Conservation (phyloP, 2,797 vertebrate genomes). For the Crenuchus spilurus region DNA sequence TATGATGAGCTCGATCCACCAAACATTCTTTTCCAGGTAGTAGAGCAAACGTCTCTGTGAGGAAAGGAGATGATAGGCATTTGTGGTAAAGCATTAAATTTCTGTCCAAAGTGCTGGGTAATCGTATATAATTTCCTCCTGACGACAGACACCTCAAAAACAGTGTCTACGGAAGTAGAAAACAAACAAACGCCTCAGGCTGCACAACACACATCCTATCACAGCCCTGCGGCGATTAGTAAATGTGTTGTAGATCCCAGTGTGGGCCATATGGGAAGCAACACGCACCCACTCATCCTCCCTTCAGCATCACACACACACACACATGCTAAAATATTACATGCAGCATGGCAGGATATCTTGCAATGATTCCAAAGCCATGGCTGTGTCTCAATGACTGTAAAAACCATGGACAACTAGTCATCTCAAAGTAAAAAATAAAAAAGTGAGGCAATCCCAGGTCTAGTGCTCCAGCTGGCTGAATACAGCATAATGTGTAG, state of each 20-base stretch:
- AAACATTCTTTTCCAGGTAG: not conserved
- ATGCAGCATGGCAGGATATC: not conserved
- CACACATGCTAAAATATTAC: not conserved
- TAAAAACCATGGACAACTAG: no score
- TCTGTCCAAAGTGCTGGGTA: not conserved
- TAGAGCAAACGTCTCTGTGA: not conserved
- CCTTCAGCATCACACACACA: not conserved
- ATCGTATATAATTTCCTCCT: not conserved
- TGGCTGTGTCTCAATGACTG: no score
- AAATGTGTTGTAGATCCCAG: conserved; percentile 10
- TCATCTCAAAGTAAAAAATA: not conserved
- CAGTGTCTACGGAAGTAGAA: not conserved
- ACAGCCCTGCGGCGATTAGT: conserved; percentile 2
- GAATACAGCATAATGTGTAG: no score
- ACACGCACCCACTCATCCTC: not conserved
- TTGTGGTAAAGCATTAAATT: no score
- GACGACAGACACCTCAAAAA: not conserved
- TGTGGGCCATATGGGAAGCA: not conserved
- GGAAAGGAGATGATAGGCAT: not conserved
- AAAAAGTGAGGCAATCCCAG: no score
- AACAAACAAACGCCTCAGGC: conserved; percentile 2
- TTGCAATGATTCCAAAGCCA: no score
- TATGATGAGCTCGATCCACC: not conserved
- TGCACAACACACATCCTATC: not conserved
- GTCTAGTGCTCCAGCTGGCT: no score